Conservation (phyloP, 2,888 invertebrate genomes). For the Trichacis sp. region DNA sequence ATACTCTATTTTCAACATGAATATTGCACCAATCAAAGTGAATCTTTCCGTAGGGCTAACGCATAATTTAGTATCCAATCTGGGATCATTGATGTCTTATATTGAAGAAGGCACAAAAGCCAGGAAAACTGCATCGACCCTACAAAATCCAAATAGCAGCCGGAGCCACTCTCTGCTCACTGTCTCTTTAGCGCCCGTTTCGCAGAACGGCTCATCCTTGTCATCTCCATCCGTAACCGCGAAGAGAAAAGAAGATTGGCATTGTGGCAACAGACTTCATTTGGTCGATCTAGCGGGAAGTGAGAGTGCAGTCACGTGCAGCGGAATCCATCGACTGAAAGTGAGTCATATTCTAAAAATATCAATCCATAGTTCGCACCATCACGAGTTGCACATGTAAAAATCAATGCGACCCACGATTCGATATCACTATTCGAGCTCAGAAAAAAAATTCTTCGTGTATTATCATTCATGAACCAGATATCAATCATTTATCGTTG, state of each 20-base stretch:
- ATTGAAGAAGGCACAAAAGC: slow-evolving; percentile 74
- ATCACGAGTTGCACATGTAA: slow-evolving; percentile 3
- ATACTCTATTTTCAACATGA: no score
- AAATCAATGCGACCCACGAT: slow-evolving; percentile 7
- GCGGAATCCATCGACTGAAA: slow-evolving; percentile 66
- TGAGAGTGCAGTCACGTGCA: slow-evolving; percentile 72
- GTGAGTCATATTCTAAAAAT: slow-evolving; percentile 56
- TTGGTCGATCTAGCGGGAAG: slow-evolving; percentile 79
- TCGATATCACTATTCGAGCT: slow-evolving; percentile 7
- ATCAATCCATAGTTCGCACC: slow-evolving; percentile 8
- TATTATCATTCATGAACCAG: no score
- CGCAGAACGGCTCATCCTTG: slow-evolving; percentile 72
- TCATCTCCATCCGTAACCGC: slow-evolving; percentile 68
- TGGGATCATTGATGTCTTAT: slow-evolving; percentile 72
- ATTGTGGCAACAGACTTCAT: slow-evolving; percentile 76
- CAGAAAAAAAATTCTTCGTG: neutral
- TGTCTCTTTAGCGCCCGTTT: slow-evolving; percentile 74
- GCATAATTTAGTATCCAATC: slow-evolving; percentile 73
- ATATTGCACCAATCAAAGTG: no score
- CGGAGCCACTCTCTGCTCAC: slow-evolving; percentile 82
- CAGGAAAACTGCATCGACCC: slow-evolving; percentile 79
- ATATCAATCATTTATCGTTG: no score
- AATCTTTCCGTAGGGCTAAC: slow-evolving; percentile 72
- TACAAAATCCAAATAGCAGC: slow-evolving; percentile 79
- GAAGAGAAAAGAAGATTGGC: slow-evolving; percentile 61